Evolutionary conservation across 2,113 vertebrate species (phyloP), one percentile per base, ranked within the genome.

Genomic region (Xiphias gladius): DNA sequence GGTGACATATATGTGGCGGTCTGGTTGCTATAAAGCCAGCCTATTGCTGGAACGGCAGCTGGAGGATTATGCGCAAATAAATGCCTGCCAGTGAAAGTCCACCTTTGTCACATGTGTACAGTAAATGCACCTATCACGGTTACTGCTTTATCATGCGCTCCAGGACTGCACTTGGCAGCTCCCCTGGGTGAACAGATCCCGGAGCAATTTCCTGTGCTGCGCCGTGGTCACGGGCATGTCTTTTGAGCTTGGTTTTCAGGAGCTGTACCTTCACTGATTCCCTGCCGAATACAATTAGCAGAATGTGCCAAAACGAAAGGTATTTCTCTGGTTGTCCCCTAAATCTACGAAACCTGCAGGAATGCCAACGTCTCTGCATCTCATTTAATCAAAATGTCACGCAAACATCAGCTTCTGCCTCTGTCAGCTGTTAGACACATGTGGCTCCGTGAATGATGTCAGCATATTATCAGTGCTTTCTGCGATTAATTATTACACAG

Each of bases 31-130:
- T 88, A 85, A 88, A 85, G 62, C 12, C 52, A 30, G 12, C 73
- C 84, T 72, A 87, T 46, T 72, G 83, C 77, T 17, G 52, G 69
- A 54, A 75, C 71, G 76, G 79, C 82, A 84, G 87, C 87, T 75
- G 43, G 57, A 55, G 16, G 82, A 84, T 85, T 81, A 70, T 54
- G 35, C 67, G 50, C 58, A 62, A 54, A 79, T 69, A 67, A 84
- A 88, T 68, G 46, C 57, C 58, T 69, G 67, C 64, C 64, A 83
- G 77, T 83, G 70, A 90, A 86, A 85, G 82, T 87, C 83, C 82
- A 78, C 63, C 58, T 79, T 55, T 63, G 72, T 87, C 84, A 87
- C 79, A 86, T 64, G 80, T 64, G 39, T 64, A 74, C 58, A 74
- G 64, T 62, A 72, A 39, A 80, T 2, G 24, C 65, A 76, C 59